Conservation (phyloP, 2,888 invertebrate species). For the Cephus pulcher region DNA sequence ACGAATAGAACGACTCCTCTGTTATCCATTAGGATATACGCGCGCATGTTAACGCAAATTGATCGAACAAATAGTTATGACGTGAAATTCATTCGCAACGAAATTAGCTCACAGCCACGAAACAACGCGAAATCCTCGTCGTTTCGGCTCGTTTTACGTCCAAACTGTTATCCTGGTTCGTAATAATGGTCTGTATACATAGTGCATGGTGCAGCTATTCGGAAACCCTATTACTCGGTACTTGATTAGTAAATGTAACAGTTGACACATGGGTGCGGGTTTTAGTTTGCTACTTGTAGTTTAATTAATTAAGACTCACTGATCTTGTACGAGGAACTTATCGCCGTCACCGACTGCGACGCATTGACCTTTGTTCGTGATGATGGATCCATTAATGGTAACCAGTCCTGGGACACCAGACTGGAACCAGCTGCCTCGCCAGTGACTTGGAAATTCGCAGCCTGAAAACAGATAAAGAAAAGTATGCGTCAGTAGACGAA, state of each 20-base stretch:
- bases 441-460: constrained; percentile 62
- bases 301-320: constrained; percentile 52
- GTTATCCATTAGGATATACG: background rate
- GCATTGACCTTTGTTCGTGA: constrained; percentile 66
- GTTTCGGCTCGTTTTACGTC: background rate
- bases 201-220: background rate
- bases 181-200: background rate
- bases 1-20: too few species aligned
- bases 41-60: background rate
- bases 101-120: background rate
- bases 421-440: constrained; percentile 67
- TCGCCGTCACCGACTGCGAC: constrained; percentile 61
- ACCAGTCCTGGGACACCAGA: constrained; percentile 63
- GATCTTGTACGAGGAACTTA: constrained; percentile 65
- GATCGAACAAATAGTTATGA: background rate
- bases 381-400: constrained; percentile 61
- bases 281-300: constrained; percentile 19
- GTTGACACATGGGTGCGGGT: background rate
- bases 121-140: background rate
- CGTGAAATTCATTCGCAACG: background rate
- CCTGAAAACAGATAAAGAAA: constrained; percentile 39
- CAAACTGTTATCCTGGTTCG: background rate
- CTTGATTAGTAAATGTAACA: background rate
- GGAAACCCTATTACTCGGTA: background rate
- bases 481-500: background rate